Evolutionary conservation across 1,140 invertebrate genomes (phyloP).

Genomic region (Lasaia peninsularis): DNA sequence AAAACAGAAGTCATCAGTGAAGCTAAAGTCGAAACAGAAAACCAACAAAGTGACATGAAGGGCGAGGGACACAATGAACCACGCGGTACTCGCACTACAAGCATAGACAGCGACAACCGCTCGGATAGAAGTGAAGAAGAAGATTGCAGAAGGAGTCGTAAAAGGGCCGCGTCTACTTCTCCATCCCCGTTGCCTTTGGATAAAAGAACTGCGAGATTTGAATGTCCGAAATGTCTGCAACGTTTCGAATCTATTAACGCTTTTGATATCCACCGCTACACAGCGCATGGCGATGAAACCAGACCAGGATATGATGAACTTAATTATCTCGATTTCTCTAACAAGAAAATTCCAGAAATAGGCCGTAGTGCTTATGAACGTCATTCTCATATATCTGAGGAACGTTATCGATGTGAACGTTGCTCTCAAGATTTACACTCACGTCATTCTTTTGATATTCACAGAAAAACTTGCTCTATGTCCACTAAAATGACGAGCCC

Average conservation of each 20-base stretch:
- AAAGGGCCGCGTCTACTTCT: conserved; percentile 70
- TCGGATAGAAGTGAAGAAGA: conserved; percentile 74
- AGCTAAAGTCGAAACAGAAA: conserved; percentile 61
- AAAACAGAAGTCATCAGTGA: conserved; percentile 69
- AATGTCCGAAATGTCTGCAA: conserved; percentile 84
- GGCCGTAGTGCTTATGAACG: conserved; percentile 85
- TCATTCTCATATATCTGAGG: conserved; percentile 80
- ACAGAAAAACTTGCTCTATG: conserved; percentile 78
- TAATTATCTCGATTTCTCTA: conserved; percentile 88
- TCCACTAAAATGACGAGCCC: conserved; percentile 54
- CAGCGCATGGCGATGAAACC: conserved; percentile 77
- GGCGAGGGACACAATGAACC: conserved; percentile 42
- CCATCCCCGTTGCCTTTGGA: conserved; percentile 81
- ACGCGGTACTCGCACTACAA: conserved; percentile 49
- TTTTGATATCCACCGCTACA: conserved; percentile 82
- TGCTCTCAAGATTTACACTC: conserved; percentile 88
- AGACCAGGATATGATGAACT: conserved; percentile 84
- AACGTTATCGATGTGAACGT: conserved; percentile 84
- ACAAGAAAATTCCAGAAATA: conserved; percentile 87
- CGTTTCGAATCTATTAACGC: conserved; percentile 84
- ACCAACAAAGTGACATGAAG: conserved; percentile 45
- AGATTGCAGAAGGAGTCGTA: conserved; percentile 54
- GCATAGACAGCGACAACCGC: conserved; percentile 66
- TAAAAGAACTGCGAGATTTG: conserved; percentile 83
- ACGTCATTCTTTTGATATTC: conserved; percentile 82